Conservation (phyloP, 2,113 vertebrate species). For the Acanthochromis polyacanthus region DNA sequence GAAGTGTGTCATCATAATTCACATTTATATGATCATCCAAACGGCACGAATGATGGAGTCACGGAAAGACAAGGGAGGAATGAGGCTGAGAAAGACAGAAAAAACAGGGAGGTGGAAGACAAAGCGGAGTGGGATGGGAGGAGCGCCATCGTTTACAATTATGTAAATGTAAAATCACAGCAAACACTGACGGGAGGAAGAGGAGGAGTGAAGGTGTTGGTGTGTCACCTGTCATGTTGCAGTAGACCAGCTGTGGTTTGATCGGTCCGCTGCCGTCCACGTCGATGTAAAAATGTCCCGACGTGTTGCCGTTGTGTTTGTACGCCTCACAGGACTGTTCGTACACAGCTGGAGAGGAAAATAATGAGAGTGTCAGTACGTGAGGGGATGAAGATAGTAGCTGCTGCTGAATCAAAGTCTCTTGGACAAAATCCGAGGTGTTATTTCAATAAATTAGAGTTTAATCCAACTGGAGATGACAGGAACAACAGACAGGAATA, state of each 20-base stretch:
- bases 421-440: background rate
- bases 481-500: slow-evolving; percentile 27
- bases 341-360: slow-evolving; percentile 76
- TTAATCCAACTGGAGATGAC: slow-evolving; percentile 12
- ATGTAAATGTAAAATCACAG: background rate
- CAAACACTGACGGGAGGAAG: background rate
- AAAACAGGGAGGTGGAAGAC: too few relatives aligned
- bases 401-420: slow-evolving; percentile 12
- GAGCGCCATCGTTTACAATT: slow-evolving; percentile 4
- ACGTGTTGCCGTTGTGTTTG: slow-evolving; percentile 87
- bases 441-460: slow-evolving; percentile 31
- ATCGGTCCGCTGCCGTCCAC: slow-evolving; percentile 90
- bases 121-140: background rate
- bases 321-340: slow-evolving; percentile 91
- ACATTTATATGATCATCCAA: slow-evolving; percentile 21
- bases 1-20: background rate
- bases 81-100: background rate
- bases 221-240: slow-evolving; percentile 87
- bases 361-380: slow-evolving; percentile 32
- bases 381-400: background rate
- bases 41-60: background rate
- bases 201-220: background rate
- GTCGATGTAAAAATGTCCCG: slow-evolving; percentile 90
- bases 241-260: slow-evolving; percentile 87
- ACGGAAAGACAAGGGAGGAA: background rate